Conservation (phyloP, 2,113 vertebrate species). For the Grammomys dolichurus region DNA sequence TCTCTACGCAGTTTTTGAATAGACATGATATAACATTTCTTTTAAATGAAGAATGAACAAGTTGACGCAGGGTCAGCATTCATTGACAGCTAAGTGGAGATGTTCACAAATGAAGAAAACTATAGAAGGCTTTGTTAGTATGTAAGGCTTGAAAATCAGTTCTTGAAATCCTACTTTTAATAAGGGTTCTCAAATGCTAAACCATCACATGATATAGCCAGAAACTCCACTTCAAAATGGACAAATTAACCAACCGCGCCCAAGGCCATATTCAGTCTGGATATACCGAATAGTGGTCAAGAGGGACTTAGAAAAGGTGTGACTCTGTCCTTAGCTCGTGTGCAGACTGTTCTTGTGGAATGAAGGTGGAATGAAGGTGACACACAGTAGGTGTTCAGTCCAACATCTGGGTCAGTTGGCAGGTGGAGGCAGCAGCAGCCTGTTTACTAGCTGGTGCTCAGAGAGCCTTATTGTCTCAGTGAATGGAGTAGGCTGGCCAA, state of each 20-base stretch:
- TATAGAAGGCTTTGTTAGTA: neutral
- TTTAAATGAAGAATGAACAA: neutral
- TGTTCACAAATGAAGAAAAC: neutral
- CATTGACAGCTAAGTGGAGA: conserved; percentile 20
- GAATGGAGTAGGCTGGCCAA: neutral
- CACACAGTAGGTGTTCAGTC: neutral
- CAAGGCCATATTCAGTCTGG: neutral
- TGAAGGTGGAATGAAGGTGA: neutral
- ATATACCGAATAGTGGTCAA: neutral
- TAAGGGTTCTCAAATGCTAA: no score
- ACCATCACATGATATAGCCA: no score
- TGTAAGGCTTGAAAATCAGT: neutral
- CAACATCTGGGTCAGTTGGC: neutral
- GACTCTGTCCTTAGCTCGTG: neutral
- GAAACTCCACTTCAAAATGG: neutral
- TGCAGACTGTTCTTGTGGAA: neutral
- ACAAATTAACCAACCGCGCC: neutral
- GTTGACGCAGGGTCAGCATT: neutral
- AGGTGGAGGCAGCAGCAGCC: neutral
- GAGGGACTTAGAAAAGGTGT: neutral
- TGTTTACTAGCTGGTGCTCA: no score
- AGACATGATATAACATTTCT: neutral
- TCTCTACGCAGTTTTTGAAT: neutral
- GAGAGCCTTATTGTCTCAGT: neutral
- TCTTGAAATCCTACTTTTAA: neutral